Conservation (phyloP, 2,113 vertebrate species). For the Dromas ardeola region DNA sequence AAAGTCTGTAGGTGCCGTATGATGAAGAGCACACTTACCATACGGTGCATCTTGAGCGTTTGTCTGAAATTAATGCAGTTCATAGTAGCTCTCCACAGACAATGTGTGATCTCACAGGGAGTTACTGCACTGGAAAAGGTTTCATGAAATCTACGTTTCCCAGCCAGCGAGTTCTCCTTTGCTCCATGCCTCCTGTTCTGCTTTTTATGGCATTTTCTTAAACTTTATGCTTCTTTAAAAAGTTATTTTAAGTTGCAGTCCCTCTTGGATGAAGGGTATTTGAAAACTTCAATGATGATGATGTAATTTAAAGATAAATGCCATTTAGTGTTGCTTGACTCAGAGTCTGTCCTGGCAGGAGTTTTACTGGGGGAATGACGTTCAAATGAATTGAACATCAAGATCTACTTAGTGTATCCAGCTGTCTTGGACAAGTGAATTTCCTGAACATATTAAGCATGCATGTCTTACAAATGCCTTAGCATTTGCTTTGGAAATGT, state of each 20-base stretch:
- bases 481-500: not conserved
- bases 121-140: not conserved
- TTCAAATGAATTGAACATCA: not conserved
- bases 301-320: not conserved
- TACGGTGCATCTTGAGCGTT: not conserved
- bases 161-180: not conserved
- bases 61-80: conserved; percentile 6
- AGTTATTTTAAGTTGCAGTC: not conserved
- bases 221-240: not conserved
- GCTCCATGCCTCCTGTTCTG: not conserved
- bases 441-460: not conserved
- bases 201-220: not conserved
- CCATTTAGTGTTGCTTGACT: not conserved
- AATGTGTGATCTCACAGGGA: not conserved
- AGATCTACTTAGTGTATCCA: not conserved
- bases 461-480: not conserved
- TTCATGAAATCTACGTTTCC: not conserved
- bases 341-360: not conserved
- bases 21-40: not conserved
- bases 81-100: not conserved
- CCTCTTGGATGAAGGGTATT: not conserved
- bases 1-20: not conserved
- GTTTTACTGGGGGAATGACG: not conserved
- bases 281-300: not conserved
- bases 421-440: not conserved